Evolutionary conservation across 2,113 vertebrate genomes (phyloP).

Genomic region (Siphamia tubifer): DNA sequence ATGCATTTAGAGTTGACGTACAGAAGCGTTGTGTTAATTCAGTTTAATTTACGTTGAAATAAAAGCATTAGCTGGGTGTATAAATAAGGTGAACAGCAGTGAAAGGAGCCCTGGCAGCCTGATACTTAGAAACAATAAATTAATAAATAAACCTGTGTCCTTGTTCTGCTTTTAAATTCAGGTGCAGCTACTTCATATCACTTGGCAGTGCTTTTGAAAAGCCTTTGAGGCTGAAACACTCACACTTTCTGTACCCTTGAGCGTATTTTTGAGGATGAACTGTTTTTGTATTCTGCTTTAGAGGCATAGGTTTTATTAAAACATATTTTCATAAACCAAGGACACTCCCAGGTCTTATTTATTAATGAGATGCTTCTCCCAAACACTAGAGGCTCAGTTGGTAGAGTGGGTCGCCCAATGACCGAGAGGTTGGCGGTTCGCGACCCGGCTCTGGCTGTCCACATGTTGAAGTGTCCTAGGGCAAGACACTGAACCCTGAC

Average conservation of each 20-base stretch:
- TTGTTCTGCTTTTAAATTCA: conserved; percentile 35
- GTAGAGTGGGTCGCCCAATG: too few relatives aligned
- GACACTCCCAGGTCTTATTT: conserved; percentile 8
- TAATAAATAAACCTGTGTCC: not conserved
- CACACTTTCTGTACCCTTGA: conserved; percentile 6
- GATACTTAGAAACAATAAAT: not conserved
- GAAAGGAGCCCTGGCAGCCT: not conserved
- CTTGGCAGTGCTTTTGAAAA: conserved; percentile 1
- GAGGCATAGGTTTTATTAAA: conserved; percentile 8
- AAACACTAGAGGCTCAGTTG: too few relatives aligned
- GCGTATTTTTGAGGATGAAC: conserved; percentile 21
- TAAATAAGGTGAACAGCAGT: not conserved
- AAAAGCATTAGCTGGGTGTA: not conserved
- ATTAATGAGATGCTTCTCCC: conserved; percentile 9
- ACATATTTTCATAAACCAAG: conserved; percentile 21
- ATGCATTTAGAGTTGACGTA: not conserved
- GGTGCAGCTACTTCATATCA: not conserved
- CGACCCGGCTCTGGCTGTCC: too few relatives aligned
- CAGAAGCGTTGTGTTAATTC: not conserved
- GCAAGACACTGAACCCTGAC: too few relatives aligned
- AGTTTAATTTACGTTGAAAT: not conserved
- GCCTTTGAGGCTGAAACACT: conserved; percentile 14
- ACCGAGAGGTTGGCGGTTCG: too few relatives aligned
- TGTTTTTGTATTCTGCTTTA: conserved; percentile 17
- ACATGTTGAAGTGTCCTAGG: too few relatives aligned